Percentiles rank a stretch among this genome's conserved stretches.
Evolutionary conservation across 2,113 vertebrate species (phyloP).

Genomic region (Laticauda colubrina): DNA sequence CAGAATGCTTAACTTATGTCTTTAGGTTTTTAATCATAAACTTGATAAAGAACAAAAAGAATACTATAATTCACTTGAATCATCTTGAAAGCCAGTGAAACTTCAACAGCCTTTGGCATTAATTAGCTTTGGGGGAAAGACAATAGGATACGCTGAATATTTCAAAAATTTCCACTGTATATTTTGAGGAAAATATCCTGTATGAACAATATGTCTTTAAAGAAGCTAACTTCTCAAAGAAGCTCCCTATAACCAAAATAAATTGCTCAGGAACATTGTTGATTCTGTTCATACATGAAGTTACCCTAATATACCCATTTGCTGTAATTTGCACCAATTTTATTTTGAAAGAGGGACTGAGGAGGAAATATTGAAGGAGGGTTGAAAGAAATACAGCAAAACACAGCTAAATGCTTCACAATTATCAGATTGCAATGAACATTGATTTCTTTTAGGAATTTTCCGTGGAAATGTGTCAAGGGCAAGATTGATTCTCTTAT

Average conservation of each 20-base stretch:
- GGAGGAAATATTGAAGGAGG: neutral
- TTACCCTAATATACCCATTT: neutral
- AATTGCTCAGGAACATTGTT: neutral
- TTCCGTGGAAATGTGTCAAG: conserved; percentile 57
- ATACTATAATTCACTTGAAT: neutral
- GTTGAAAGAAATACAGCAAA: neutral
- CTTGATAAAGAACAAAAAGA: neutral
- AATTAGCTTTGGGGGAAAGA: neutral
- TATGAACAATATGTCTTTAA: conserved; percentile 32
- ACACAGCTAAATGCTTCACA: conserved; percentile 11
- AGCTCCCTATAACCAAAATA: neutral
- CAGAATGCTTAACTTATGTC: neutral
- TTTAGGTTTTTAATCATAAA: neutral
- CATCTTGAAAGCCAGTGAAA: neutral
- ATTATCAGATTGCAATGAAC: conserved; percentile 44
- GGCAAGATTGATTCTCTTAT: conserved; percentile 55
- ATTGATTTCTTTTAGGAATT: conserved; percentile 61
- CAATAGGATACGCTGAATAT: neutral
- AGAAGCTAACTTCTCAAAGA: conserved; percentile 1
- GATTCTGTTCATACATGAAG: neutral
- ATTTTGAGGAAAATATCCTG: neutral
- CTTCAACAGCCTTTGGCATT: conserved; percentile 3
- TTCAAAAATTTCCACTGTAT: neutral
- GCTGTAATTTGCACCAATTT: neutral
- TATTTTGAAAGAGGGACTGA: neutral